These are phyloP conservation scores for Bombylius major DNA, from an alignment of 2,888 invertebrate species.

Conservation along the genomic window DNA sequence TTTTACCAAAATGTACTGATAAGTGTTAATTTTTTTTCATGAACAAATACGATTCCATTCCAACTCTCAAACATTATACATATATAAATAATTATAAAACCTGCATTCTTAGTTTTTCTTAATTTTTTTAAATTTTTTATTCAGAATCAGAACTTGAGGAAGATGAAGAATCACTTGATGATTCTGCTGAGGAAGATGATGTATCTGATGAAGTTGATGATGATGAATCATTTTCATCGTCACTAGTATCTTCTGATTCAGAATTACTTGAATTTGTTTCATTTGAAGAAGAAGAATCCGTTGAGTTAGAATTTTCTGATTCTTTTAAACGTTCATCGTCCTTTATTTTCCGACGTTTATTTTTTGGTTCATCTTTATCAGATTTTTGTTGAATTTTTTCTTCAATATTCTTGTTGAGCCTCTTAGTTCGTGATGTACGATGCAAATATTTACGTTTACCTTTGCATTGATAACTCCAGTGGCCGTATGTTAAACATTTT, in stretches of 20 bases:
- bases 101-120: too few relatives aligned
- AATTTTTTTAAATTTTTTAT: too few relatives aligned
- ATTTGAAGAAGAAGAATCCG: neutral
- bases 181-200: neutral
- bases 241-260: too few relatives aligned
- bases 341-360: neutral
- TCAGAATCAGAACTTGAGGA: too few relatives aligned
- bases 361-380: neutral
- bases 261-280: neutral
- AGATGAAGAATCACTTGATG: neutral
- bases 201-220: neutral
- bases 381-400: conserved; percentile 15
- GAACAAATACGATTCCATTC: too few relatives aligned
- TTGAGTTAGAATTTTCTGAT: neutral
- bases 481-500: conserved; percentile 83
- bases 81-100: too few relatives aligned
- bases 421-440: conserved; percentile 69
- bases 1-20: too few relatives aligned
- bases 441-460: conserved; percentile 80
- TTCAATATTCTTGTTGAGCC: conserved; percentile 53
- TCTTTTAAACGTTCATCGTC: neutral
- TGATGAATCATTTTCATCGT: neutral
- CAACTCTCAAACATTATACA: too few relatives aligned
- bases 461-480: conserved; percentile 91
- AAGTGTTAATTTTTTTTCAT: too few relatives aligned